Conservation (phyloP, 2,113 vertebrate species). For the Labrus mixtus region DNA sequence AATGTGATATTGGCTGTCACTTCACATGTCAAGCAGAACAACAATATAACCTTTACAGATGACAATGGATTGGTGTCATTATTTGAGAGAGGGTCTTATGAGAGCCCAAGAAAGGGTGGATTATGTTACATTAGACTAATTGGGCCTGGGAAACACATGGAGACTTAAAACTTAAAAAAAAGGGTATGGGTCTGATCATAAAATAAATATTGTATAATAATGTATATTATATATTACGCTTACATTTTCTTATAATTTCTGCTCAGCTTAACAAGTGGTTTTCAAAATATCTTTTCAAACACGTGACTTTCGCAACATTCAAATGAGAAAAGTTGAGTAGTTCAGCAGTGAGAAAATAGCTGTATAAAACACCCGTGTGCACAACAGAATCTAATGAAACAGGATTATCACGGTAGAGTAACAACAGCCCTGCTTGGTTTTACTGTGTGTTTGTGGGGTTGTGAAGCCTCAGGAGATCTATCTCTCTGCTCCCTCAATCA, state of each 20-base stretch:
- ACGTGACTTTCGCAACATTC: background rate
- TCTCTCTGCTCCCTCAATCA: constrained; percentile 56
- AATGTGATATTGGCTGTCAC: constrained; percentile 77
- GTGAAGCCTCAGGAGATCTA: constrained; percentile 38
- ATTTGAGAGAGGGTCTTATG: constrained; percentile 50
- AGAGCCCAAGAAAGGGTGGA: constrained; percentile 21
- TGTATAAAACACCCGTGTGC: background rate
- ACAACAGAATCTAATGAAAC: constrained; percentile 27
- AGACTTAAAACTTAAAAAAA: background rate
- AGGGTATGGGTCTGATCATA: background rate
- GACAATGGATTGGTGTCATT: constrained; percentile 56
- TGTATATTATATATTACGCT: too few species aligned
- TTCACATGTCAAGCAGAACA: constrained; percentile 64
- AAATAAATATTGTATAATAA: too few species aligned
- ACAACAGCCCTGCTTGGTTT: constrained; percentile 35
- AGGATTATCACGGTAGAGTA: constrained; percentile 3
- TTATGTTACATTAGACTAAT: constrained; percentile 36
- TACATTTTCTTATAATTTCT: background rate
- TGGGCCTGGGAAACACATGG: background rate
- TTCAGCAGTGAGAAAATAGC: background rate
- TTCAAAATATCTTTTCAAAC: background rate
- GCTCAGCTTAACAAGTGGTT: background rate
- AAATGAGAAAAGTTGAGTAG: background rate
- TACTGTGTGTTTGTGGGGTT: constrained; percentile 35
- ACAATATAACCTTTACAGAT: constrained; percentile 77